Evolutionary conservation across 1,140 invertebrate genomes (phyloP), one percentile per base, ranked within the genome.

Genomic region (Melipona quadrifasciata): DNA sequence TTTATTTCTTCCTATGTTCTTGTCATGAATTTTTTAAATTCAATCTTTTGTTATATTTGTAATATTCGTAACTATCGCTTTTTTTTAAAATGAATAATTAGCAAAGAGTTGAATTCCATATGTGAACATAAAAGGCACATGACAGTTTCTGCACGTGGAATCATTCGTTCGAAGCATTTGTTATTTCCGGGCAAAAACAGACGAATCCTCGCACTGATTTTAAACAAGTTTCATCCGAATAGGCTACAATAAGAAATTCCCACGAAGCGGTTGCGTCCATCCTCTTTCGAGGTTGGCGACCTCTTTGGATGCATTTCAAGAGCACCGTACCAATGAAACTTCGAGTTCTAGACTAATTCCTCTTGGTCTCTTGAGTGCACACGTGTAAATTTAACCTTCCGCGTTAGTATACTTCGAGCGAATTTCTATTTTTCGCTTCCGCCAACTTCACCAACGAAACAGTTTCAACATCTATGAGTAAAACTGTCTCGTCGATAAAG

Each of bases 221-320:
- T 85, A 85, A 87, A 87, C 61, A 51, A 87, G 73, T 47, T 17
- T 67, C 34, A 57, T 74, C n/a, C 57, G 47, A 77, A 80, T n/a
- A 47, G 8, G 79, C 58, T 53, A 65, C 72, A 73, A 86, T 86
- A 87, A 92, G 87, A 81, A 91, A 91, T 88, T 91, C 90, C 80
- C 90, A 92, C 87, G 90, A 84, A 89, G 85, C 80, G 78, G 87
- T 89, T 89, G 87, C 88, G 85, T 88, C 86, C 85, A 83, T 84
- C 91, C 51, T 47, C 47, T 83, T 89, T 90, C 78, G 82, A 82
- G 87, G 90, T 90, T 86, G 84, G 65, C 82, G 87, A 92, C 90
- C 91, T 90, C 87, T 91, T 89, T 89, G 70, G 83, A 86, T 68
- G 27, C 12, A 27, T 83, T 83, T 83, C 81, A 83, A 83, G 81